These are phyloP conservation scores for Scaptomyza reducta DNA, from an alignment of 2,888 invertebrate species.

Conservation along the genomic window DNA sequence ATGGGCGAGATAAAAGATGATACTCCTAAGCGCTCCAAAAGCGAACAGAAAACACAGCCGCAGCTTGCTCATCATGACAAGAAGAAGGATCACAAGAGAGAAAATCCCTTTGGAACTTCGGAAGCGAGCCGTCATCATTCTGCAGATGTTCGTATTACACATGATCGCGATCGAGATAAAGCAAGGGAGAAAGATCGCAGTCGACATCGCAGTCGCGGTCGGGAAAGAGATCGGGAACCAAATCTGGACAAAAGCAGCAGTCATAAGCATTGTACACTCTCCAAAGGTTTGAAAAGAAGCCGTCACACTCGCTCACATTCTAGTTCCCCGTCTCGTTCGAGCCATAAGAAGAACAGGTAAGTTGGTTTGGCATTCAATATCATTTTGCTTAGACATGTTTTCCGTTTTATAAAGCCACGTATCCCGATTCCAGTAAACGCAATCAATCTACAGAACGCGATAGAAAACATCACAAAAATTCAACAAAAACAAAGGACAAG, in stretches of 20 bases:
- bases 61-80: background rate
- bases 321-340: constrained; percentile 8
- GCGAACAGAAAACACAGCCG: background rate
- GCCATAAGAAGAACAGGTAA: constrained; percentile 35
- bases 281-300: constrained; percentile 1
- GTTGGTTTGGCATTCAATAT: background rate
- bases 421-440: constrained; percentile 28
- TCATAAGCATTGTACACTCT: background rate
- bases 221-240: constrained; percentile 1
- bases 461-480: constrained; percentile 6
- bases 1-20: background rate
- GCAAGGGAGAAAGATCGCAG: constrained; percentile 1
- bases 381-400: constrained; percentile 14
- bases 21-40: background rate
- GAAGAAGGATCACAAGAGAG: constrained; percentile 8
- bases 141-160: background rate
- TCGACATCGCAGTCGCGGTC: background rate
- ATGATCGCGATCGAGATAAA: constrained; percentile 8
- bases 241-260: constrained; percentile 3
- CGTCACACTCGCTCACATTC: constrained; percentile 38
- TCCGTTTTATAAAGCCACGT: constrained; percentile 12
- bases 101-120: background rate
- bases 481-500: background rate
- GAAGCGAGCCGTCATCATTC: constrained; percentile 1
- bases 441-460: constrained; percentile 5